Conservation (phyloP, 2,797 vertebrate genomes). For the Rhabdophis nuchalis region DNA sequence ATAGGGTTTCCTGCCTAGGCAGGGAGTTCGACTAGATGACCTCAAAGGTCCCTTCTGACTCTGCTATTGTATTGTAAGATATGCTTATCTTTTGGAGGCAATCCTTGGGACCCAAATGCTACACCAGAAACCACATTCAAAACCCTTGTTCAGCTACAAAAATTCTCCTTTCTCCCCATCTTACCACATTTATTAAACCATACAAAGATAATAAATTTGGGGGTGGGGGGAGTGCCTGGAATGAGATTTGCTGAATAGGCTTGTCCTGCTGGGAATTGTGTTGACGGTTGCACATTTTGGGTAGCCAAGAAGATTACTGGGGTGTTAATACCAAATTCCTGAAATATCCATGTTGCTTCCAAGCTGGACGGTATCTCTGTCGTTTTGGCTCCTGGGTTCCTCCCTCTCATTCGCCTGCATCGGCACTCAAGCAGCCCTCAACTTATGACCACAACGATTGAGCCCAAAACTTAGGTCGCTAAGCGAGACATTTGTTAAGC, state of each 20-base stretch:
- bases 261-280: background rate
- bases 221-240: fast-evolving
- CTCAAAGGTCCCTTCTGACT: no score
- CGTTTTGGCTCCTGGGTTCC: no score
- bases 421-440: background rate
- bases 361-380: background rate
- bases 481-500: background rate
- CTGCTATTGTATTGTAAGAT: background rate
- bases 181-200: conserved; percentile 21
- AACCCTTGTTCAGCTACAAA: no score
- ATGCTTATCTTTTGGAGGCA: background rate
- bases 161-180: background rate
- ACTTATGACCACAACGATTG: no score
- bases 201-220: conserved; percentile 24
- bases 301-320: background rate
- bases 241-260: background rate
- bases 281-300: background rate
- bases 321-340: background rate
- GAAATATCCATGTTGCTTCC: background rate
- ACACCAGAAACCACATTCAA: background rate
- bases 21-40: no score
- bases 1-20: no score
- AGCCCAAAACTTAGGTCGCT: background rate
- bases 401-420: no score
- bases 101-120: background rate